phyloP scores from a whole-genome alignment of 2,113 vertebrate genomes.

The Nyctereutes procyonoides region DNA sequence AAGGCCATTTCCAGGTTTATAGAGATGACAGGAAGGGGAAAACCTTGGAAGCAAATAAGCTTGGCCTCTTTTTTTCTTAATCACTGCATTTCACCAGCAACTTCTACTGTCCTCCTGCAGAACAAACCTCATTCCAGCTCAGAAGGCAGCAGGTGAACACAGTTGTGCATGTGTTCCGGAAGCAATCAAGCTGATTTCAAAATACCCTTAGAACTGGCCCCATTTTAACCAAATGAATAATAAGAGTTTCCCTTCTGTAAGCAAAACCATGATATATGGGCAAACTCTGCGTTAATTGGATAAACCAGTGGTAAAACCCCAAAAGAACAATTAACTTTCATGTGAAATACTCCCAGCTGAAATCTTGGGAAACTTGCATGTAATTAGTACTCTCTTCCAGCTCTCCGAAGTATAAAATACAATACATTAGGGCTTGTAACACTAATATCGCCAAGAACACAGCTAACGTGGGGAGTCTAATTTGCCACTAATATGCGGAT shows the following conservation, averaged over 20 bases:
- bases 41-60: neutral
- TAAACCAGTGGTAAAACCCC: slow-evolving; percentile 83
- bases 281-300: slow-evolving; percentile 86
- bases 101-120: neutral
- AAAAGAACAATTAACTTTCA: slow-evolving; percentile 86
- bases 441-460: slow-evolving; percentile 66
- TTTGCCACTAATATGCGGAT: slow-evolving; percentile 49
- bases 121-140: neutral
- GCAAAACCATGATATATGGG: slow-evolving; percentile 81
- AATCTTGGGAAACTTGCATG: slow-evolving; percentile 85
- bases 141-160: slow-evolving; percentile 14
- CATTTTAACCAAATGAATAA: slow-evolving; percentile 71
- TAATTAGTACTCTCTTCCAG: slow-evolving; percentile 84
- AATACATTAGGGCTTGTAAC: slow-evolving; percentile 76
- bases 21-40: neutral
- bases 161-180: neutral
- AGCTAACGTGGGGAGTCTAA: neutral
- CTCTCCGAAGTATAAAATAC: slow-evolving; percentile 81
- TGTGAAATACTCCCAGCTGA: slow-evolving; percentile 85
- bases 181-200: slow-evolving; percentile 8
- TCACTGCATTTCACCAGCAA: slow-evolving; percentile 2
- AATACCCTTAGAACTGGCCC: slow-evolving; percentile 50
- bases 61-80: neutral
- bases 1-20: neutral
- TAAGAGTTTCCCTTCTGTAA: slow-evolving; percentile 77